A percentile compares a stretch with the other conserved stretches of the same genome.
Conservation (phyloP, 2,888 invertebrate species). For the Taenaris catops region DNA sequence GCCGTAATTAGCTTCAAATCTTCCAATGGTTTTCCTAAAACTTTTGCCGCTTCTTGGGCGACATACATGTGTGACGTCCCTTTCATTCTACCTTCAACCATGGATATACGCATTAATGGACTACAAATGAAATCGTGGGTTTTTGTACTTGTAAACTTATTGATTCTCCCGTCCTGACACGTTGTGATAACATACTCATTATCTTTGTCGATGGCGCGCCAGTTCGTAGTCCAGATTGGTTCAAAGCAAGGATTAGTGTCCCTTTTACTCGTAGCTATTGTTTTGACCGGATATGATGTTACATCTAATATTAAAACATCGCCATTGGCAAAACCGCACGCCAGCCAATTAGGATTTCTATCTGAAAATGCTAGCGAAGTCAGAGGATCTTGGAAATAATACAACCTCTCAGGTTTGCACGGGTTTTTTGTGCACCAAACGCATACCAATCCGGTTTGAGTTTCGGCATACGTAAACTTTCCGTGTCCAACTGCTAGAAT, state of each 20-base stretch:
- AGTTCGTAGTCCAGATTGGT: conserved; percentile 83
- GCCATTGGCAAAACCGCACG: conserved; percentile 88
- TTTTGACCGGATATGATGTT: conserved; percentile 69
- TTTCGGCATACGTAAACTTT: conserved; percentile 79
- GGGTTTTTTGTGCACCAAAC: conserved; percentile 92
- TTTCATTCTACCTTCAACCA: conserved; percentile 83
- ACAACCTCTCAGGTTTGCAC: conserved; percentile 85
- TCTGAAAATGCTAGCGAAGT: conserved; percentile 86
- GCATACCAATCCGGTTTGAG: conserved; percentile 82
- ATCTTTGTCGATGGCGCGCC: conserved; percentile 70
- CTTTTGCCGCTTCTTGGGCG: too few species aligned
- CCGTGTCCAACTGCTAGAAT: conserved; percentile 89
- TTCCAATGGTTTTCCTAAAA: too few species aligned
- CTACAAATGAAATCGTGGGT: conserved; percentile 80
- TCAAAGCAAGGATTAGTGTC: conserved; percentile 81
- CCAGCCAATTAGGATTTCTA: conserved; percentile 84
- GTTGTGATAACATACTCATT: conserved; percentile 78
- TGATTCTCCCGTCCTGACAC: conserved; percentile 82
- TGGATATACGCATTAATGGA: conserved; percentile 83
- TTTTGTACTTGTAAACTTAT: conserved; percentile 75
- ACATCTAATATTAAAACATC: conserved; percentile 85
- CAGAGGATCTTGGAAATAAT: conserved; percentile 81
- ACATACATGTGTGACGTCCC: too few species aligned
- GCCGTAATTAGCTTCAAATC: conserved; percentile 79
- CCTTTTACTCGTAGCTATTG: conserved; percentile 77